Conservation (phyloP, 2,888 invertebrate species). For the Drosophila mettleri region DNA sequence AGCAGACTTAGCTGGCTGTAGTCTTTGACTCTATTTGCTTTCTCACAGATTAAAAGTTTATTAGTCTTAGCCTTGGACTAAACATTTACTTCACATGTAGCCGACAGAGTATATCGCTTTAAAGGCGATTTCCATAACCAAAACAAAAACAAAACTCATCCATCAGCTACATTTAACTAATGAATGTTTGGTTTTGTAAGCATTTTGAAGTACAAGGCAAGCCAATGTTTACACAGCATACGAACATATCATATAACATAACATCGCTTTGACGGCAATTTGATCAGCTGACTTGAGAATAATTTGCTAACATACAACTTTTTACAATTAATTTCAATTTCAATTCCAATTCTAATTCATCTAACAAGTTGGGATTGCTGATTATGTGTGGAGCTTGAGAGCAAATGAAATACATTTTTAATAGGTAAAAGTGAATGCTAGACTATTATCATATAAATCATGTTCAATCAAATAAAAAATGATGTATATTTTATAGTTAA, state of each 20-base stretch:
- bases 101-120: slow-evolving; percentile 21
- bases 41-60: background rate
- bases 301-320: slow-evolving; percentile 40
- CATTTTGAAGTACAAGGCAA: slow-evolving; percentile 23
- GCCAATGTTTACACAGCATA: slow-evolving; percentile 25
- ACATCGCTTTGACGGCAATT: slow-evolving; percentile 10
- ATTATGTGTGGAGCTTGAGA: slow-evolving; percentile 1
- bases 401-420: background rate
- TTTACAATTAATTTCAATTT: slow-evolving; percentile 35
- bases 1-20: background rate
- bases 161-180: slow-evolving; percentile 32
- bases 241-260: slow-evolving; percentile 21
- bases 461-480: background rate
- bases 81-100: slow-evolving; percentile 8
- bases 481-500: background rate
- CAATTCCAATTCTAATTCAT: slow-evolving; percentile 44
- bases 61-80: background rate
- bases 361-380: slow-evolving; percentile 30
- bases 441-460: background rate
- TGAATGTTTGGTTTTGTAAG: slow-evolving; percentile 33
- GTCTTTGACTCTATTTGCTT: background rate
- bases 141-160: slow-evolving; percentile 13
- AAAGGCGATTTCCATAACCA: slow-evolving; percentile 6
- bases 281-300: slow-evolving; percentile 15
- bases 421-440: slow-evolving; percentile 2